Evolutionary conservation across 2,113 vertebrate species (phyloP).

Genomic region (Bujurquina vittata): DNA sequence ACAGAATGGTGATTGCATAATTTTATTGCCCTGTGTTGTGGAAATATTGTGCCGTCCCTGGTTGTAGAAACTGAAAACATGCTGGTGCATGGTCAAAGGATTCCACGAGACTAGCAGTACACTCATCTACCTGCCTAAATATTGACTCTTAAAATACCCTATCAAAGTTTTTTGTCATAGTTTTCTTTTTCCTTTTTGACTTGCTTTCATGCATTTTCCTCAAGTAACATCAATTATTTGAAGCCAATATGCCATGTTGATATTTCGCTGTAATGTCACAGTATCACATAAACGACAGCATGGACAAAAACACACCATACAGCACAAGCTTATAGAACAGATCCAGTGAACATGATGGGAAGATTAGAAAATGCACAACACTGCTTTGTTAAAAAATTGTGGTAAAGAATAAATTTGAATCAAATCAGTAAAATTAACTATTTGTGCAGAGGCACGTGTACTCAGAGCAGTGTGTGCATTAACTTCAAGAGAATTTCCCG

Average conservation of each 20-base stretch:
- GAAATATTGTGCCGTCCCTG: conserved; percentile 46
- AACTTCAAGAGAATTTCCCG: neutral
- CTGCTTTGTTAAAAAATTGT: neutral
- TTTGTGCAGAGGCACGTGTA: neutral
- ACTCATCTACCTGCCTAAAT: neutral
- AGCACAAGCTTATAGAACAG: conserved; percentile 1
- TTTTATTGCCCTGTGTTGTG: conserved; percentile 54
- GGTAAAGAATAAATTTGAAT: neutral
- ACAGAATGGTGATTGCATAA: conserved; percentile 48
- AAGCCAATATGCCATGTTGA: neutral
- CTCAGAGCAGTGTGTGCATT: neutral
- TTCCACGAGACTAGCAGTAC: conserved; percentile 2
- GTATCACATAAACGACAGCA: neutral
- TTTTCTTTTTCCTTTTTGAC: conserved; percentile 2
- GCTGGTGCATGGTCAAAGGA: conserved; percentile 41
- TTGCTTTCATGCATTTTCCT: conserved; percentile 6
- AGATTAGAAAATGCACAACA: conserved; percentile 5
- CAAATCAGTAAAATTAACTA: neutral
- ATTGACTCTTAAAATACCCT: neutral
- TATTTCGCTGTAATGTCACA: conserved; percentile 14
- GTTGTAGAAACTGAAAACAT: conserved; percentile 43
- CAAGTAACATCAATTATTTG: conserved; percentile 1
- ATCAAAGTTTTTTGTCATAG: neutral
- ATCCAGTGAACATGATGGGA: neutral
- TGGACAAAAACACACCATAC: neutral